Evolutionary conservation across 1,140 invertebrate genomes (phyloP), one percentile per base, ranked within the genome.

Genomic region (Camponotus floridanus): DNA sequence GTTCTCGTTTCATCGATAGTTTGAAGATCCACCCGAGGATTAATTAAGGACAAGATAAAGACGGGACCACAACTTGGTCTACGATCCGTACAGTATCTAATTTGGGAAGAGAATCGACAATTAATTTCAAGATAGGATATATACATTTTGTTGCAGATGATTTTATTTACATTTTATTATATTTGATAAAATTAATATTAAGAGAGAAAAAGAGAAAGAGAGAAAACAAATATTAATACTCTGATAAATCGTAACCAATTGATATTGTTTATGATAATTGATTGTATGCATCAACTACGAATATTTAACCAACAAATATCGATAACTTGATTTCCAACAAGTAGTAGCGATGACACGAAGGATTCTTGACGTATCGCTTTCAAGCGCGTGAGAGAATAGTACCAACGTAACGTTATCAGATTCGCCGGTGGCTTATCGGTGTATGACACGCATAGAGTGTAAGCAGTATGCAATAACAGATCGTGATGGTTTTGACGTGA

Each of bases 1-100:
- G 55, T 85, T 39, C 81, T 33, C 71, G 62, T 85, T 85, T 78
- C 61, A 26, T 76, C 71, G 81, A 85, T 78, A 85, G 76, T 85
- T 85, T 57, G 86, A 76, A 65, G 51, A 61, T 39, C 70, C 62
- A 42, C 70, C 55, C 71, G 61, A 48, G 85, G 68, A 76, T 71
- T 88, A 89, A 89, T 89, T 89, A 86, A 88, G 33, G 59, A 80
- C 48, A 81, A 67, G 70, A 88, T 88, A 87, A 88, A 79, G 76
- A n/a, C 13, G 67, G n/a, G 61, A 61, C 4, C 15, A 33, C 26
- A 42, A 65, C 51, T 51, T 62, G 39, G 21, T 71, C 26, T 48
- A 45, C 36, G 42, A 70, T 42, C 65, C 42, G 31, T 15, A 33
- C 13, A 13, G 18, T 74, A 74, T 83, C 42, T 61, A 61, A 61